A percentile compares a stretch with the other conserved stretches of the same genome.
Evolutionary conservation across 2,888 invertebrate genomes (phyloP).

Genomic region (Dioctria rufipes): DNA sequence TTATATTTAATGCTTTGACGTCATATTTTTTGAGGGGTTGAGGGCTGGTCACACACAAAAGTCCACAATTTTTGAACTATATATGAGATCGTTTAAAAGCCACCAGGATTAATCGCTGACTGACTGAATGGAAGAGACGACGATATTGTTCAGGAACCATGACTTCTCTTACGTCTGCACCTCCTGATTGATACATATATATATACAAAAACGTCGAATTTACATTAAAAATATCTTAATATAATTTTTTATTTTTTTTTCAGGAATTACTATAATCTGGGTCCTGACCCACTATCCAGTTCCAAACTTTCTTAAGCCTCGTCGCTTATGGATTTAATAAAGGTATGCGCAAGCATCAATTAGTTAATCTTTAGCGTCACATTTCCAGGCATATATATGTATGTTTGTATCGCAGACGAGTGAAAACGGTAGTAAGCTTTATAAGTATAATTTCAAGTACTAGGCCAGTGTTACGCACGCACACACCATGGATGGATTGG

Average conservation of each 20-base stretch:
- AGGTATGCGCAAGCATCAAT: slow-evolving; percentile 20
- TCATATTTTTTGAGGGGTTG: slow-evolving; percentile 52
- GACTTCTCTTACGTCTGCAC: slow-evolving; percentile 44
- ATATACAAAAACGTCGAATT: slow-evolving; percentile 1
- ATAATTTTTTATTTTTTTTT: not conserved
- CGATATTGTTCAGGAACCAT: slow-evolving; percentile 36
- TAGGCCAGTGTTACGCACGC: slow-evolving; percentile 38
- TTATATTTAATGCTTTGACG: slow-evolving; percentile 50
- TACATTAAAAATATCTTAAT: slow-evolving; percentile 17
- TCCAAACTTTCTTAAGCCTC: slow-evolving; percentile 16
- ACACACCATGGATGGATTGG: slow-evolving; percentile 33
- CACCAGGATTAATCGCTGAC: slow-evolving; percentile 59
- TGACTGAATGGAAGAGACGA: slow-evolving; percentile 56
- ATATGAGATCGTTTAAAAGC: slow-evolving; percentile 49
- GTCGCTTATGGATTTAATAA: slow-evolving; percentile 28
- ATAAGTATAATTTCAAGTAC: not conserved
- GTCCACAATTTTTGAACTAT: slow-evolving; percentile 48
- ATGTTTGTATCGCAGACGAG: not conserved
- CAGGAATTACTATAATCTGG: slow-evolving; percentile 35
- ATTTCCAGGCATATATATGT: slow-evolving; percentile 11
- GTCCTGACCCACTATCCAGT: slow-evolving; percentile 50
- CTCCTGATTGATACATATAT: slow-evolving; percentile 18
- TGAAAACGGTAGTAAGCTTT: not conserved
- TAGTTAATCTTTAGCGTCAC: slow-evolving; percentile 13
- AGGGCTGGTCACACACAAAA: slow-evolving; percentile 52